Conservation (phyloP, 2,797 vertebrate species). For the Hydrophis major region DNA sequence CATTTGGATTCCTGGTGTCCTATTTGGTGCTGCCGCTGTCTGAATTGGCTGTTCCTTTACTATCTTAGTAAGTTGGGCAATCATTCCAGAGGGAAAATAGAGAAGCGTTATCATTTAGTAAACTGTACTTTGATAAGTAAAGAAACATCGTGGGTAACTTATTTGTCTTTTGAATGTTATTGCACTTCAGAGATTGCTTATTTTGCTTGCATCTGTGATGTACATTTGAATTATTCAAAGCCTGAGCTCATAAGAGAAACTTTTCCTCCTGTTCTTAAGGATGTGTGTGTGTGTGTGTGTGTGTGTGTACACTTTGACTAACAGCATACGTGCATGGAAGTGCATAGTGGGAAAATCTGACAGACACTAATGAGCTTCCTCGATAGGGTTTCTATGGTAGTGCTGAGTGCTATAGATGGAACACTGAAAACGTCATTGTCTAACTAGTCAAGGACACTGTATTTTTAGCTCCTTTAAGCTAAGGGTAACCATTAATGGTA, state of each 20-base stretch:
- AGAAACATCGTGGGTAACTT: background rate
- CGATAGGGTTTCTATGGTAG: slow-evolving; percentile 25
- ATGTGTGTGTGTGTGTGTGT: background rate
- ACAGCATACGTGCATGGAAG: slow-evolving; percentile 4
- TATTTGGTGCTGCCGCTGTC: slow-evolving; percentile 7
- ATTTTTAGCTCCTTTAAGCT: slow-evolving; percentile 36
- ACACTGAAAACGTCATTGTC: background rate
- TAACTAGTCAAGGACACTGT: background rate
- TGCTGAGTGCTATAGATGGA: slow-evolving; percentile 7
- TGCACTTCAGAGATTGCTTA: slow-evolving; percentile 17
- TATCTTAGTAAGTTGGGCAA: slow-evolving; percentile 12
- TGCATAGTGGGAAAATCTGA: slow-evolving; percentile 21
- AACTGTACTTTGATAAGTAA: slow-evolving; percentile 27
- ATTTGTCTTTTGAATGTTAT: background rate
- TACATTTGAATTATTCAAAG: slow-evolving; percentile 23
- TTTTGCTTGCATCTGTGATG: slow-evolving; percentile 21
- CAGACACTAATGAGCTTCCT: background rate
- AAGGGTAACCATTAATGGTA: slow-evolving; percentile 3
- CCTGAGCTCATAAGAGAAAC: background rate
- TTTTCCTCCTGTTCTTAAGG: background rate
- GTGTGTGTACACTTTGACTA: slow-evolving; percentile 6
- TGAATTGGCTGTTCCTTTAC: slow-evolving; percentile 13
- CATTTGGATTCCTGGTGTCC: slow-evolving; percentile 35
- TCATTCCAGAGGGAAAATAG: slow-evolving; percentile 22
- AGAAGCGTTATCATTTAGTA: background rate